These are phyloP conservation scores for Chalcosyrphus nemorum DNA, from an alignment of 2,888 invertebrate species.

Conservation along the genomic window DNA sequence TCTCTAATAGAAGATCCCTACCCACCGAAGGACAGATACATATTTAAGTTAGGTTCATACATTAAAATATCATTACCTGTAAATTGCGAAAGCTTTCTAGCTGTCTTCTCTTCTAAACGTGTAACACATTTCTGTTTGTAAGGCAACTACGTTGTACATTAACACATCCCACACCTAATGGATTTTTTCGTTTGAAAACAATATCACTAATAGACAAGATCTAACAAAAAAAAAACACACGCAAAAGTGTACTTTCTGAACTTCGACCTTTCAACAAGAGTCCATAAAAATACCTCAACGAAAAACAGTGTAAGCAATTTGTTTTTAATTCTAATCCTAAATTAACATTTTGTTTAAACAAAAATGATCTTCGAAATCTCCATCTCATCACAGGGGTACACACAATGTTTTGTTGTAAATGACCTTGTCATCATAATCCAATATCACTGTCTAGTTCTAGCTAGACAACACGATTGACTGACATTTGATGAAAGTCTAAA, in stretches of 20 bases:
- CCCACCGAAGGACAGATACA: background rate
- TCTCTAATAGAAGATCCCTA: background rate
- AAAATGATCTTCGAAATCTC: constrained; percentile 15
- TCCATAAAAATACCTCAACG: constrained; percentile 45
- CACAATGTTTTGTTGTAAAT: constrained; percentile 37
- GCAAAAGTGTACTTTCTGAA: background rate
- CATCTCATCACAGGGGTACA: too few relatives aligned
- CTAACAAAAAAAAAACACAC: background rate
- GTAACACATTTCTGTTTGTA: background rate
- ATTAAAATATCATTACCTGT: background rate
- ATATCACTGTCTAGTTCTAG: constrained; percentile 27
- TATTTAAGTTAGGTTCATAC: background rate
- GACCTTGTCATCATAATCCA: constrained; percentile 55
- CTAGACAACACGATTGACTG: constrained; percentile 58
- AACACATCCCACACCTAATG: constrained; percentile 3
- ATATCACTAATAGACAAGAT: constrained; percentile 10
- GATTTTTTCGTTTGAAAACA: constrained; percentile 24
- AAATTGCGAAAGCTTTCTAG: background rate
- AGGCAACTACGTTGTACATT: background rate
- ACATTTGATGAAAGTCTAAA: constrained; percentile 51
- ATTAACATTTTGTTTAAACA: background rate
- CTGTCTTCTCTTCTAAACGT: background rate
- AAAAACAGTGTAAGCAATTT: constrained; percentile 42
- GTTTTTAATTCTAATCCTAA: background rate
- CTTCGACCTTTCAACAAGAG: constrained; percentile 52